phyloP scores from a whole-genome alignment of 2,797 vertebrate species.

The Enteromius afrohamiltoni region DNA sequence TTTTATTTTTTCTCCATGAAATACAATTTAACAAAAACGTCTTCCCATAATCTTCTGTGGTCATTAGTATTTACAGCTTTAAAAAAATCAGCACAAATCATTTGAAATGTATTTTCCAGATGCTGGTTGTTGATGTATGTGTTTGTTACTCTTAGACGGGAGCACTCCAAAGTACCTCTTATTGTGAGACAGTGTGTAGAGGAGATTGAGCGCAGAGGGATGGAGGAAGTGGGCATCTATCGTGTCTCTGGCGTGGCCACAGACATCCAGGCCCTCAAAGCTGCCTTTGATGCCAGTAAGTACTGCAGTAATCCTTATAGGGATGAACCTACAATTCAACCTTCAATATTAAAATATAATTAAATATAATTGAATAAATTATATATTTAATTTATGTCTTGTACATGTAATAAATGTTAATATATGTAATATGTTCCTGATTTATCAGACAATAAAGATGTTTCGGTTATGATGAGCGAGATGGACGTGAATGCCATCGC shows the following conservation, averaged over 20 bases:
- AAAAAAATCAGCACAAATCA: not conserved
- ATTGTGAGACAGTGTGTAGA: conserved; percentile 97
- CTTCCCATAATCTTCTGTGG: not conserved
- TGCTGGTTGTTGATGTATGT: not conserved
- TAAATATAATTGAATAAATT: not conserved
- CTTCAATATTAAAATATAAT: not conserved
- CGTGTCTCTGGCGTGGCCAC: conserved; percentile 96
- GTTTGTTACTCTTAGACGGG: conserved; percentile 79
- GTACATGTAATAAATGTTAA: too few species aligned
- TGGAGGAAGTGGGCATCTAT: conserved; percentile 99
- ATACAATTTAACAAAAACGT: not conserved
- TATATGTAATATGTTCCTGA: not conserved
- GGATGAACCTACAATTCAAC: not conserved
- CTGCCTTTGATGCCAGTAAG: conserved; percentile 97
- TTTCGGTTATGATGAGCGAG: conserved; percentile 98
- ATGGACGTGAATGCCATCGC: conserved; percentile 99
- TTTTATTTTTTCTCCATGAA: not conserved
- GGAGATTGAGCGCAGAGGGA: conserved; percentile 94
- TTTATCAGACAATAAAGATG: conserved; percentile 91
- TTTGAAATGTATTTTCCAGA: not conserved
- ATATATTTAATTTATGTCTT: not conserved
- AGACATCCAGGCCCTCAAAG: conserved; percentile 95
- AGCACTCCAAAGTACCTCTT: conserved; percentile 97
- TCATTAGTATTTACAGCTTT: conserved; percentile 9
- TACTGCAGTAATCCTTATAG: conserved; percentile 49